Base-by-base conservation (phyloP, 2,113 vertebrate species). In the Cheilinus undulatus region DNA sequence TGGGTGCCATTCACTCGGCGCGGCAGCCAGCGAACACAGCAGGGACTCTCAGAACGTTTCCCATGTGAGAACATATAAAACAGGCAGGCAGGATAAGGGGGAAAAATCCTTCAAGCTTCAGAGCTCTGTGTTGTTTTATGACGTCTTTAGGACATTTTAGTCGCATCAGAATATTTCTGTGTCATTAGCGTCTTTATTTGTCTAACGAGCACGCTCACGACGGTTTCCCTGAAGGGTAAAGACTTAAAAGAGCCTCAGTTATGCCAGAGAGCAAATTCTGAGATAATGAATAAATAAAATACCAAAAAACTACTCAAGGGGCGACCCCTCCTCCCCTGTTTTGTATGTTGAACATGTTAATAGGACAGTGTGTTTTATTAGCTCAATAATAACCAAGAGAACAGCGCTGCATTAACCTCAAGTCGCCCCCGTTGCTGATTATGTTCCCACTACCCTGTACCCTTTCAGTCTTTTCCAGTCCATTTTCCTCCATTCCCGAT, bases 401-500 rank as follows among this genome's bases (percentile, higher is more conserved):
- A 40, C 56, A 52, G 48, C 3, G 23, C 59, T n/a, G 73, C 43
- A 4, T 56, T 84, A 74, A 87, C 69, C 69, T 66, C 42, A 26
- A 17, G 11, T 68, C 15, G 48, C 64, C 69, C 65, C 63, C 74
- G 8, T 30, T 38, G 52, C 63, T 61, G 65, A 84, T 84, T 82
- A 88, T 59, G 76, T 69, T 80, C 45, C 54, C 38, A 46, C 73
- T 63, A 58, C 75, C 52, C 38, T 65, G 65, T 62, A 78, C 69
- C 76, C 54, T 75, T 66, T 85, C 58, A 64, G 73, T 80, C 68
- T 85, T 85, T n/a, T 85, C 77, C 40, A 42, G 69, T 78, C 78
- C 72, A 83, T 86, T 84, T 88, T 82, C 72, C 61, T 72, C 57
- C 77, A 45, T 76, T 86, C 85, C 80, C 69, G 73, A 64, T 82